Evolutionary conservation across 2,797 vertebrate species (phyloP).

Genomic region (Sebastes glaucus): DNA sequence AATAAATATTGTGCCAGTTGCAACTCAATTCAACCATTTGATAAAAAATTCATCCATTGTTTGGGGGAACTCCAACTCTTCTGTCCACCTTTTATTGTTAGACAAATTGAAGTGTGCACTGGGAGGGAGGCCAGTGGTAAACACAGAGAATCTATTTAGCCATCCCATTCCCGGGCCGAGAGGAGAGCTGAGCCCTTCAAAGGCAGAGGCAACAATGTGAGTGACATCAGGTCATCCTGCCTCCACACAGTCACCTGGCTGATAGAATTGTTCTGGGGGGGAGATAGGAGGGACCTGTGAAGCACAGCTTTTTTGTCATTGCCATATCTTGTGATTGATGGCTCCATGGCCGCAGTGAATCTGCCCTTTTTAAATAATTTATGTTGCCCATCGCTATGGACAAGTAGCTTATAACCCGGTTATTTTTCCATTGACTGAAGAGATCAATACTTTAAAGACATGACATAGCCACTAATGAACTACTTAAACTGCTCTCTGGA

Average conservation of each 20-base stretch:
- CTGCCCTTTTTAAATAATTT: slow-evolving; percentile 99
- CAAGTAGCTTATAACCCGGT: slow-evolving; percentile 97
- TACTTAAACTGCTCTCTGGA: slow-evolving; percentile 84
- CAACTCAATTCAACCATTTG: slow-evolving; percentile 90
- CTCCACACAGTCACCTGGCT: slow-evolving; percentile 94
- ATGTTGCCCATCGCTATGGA: slow-evolving; percentile 97
- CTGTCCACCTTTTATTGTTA: slow-evolving; percentile 92
- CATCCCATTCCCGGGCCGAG: slow-evolving; percentile 91
- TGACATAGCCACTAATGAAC: slow-evolving; percentile 87
- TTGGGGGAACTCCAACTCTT: slow-evolving; percentile 88
- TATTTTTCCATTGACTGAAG: slow-evolving; percentile 98
- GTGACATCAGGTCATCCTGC: slow-evolving; percentile 95
- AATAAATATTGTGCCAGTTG: slow-evolving; percentile 85
- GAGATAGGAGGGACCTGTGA: slow-evolving; percentile 91
- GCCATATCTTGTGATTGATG: slow-evolving; percentile 99
- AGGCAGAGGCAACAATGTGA: slow-evolving; percentile 95
- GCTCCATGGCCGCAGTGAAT: slow-evolving; percentile 97
- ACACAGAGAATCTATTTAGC: slow-evolving; percentile 96
- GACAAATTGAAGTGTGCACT: slow-evolving; percentile 95
- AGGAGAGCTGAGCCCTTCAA: slow-evolving; percentile 91
- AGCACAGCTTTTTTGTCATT: slow-evolving; percentile 94
- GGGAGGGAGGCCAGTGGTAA: slow-evolving; percentile 88
- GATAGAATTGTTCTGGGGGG: slow-evolving; percentile 96
- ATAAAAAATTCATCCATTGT: slow-evolving; percentile 97
- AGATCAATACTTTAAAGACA: slow-evolving; percentile 96